phyloP scores from a whole-genome alignment of 2,888 invertebrate species.

The Bellardia bayeri region DNA sequence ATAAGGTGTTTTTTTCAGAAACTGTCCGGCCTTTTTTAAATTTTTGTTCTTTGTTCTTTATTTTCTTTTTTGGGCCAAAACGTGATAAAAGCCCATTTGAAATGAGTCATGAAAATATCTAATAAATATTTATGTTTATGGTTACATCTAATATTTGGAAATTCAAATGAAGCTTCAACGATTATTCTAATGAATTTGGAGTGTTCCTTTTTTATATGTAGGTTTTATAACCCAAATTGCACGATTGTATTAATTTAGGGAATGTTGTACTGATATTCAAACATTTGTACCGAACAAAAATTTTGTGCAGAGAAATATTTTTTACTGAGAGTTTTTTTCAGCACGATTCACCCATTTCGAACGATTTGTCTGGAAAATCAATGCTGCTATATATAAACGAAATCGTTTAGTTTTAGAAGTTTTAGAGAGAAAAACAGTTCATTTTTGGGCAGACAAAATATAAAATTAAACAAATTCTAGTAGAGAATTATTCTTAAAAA shows the following conservation, averaged over 20 bases:
- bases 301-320: too few relatives aligned
- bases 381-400: too few relatives aligned
- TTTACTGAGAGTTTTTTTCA: too few relatives aligned
- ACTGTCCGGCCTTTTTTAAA: not conserved
- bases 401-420: too few relatives aligned
- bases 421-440: too few relatives aligned
- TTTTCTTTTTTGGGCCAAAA: not conserved
- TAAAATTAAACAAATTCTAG: too few relatives aligned
- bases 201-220: not conserved
- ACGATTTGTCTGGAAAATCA: too few relatives aligned
- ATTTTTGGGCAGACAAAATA: too few relatives aligned
- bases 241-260: not conserved
- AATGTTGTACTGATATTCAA: not conserved
- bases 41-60: not conserved
- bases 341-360: too few relatives aligned
- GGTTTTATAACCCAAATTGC: not conserved
- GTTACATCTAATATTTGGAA: not conserved
- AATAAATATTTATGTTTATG: not conserved
- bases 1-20: constrained; percentile 9
- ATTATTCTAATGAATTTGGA: not conserved
- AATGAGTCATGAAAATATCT: constrained; percentile 16
- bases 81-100: constrained; percentile 46
- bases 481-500: too few relatives aligned
- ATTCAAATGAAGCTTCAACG: not conserved
- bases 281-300: too few relatives aligned